Evolutionary conservation across 2,888 invertebrate genomes (phyloP).

Genomic region (Asteroscopus sphinx): DNA sequence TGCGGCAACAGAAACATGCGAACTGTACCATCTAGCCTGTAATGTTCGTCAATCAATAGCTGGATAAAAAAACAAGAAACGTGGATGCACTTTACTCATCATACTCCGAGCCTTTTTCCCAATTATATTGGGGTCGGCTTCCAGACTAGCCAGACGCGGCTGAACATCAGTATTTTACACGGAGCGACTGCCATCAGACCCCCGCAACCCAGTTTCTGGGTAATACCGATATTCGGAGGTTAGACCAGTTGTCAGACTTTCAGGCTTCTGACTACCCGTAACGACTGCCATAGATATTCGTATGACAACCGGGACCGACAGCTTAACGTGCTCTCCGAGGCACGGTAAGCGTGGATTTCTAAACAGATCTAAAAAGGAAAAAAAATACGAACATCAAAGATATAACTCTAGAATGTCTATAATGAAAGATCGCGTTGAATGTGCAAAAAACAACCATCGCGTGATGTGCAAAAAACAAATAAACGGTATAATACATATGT

Average conservation of each 20-base stretch:
- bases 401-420: conserved; percentile 13
- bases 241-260: no score
- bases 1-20: conserved; percentile 63
- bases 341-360: conserved; percentile 35
- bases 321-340: no score
- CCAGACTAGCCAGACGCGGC: no score
- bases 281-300: no score
- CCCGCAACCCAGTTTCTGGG: no score
- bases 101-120: no score
- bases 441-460: conserved; percentile 39
- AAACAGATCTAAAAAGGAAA: conserved; percentile 25
- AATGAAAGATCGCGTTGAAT: conserved; percentile 27
- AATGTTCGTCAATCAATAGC: conserved; percentile 24
- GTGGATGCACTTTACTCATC: conserved; percentile 4
- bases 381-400: conserved; percentile 6
- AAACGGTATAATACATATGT: conserved; percentile 38
- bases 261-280: no score
- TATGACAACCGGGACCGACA: no score
- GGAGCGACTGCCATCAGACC: no score
- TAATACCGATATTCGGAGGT: no score
- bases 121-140: no score
- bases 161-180: no score
- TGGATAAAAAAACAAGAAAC: conserved; percentile 1
- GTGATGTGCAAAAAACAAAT: conserved; percentile 40
- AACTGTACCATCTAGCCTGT: conserved; percentile 52